Conservation (phyloP, 2,888 invertebrate genomes). For the Ethmia dodecea region DNA sequence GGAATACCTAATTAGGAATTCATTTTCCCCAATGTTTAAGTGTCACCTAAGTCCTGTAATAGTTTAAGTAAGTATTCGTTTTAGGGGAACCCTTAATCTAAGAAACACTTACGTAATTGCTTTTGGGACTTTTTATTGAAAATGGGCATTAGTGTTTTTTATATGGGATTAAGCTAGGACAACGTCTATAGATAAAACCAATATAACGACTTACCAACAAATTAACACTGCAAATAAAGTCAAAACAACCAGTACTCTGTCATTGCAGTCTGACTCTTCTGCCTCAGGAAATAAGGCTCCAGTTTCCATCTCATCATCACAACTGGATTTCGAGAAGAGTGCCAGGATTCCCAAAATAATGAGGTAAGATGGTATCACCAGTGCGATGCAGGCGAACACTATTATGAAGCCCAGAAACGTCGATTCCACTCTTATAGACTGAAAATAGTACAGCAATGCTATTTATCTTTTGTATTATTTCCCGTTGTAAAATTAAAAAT, state of each 20-base stretch:
- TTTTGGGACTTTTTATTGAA: too few species aligned
- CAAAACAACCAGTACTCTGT: constrained; percentile 49
- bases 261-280: constrained; percentile 55
- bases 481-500: too few species aligned
- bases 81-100: too few species aligned
- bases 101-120: too few species aligned
- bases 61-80: too few species aligned
- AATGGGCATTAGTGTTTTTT: too few species aligned
- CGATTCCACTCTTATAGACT: constrained; percentile 85
- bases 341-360: constrained; percentile 74
- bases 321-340: constrained; percentile 53
- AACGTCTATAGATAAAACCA: too few species aligned
- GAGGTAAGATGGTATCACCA: constrained; percentile 79
- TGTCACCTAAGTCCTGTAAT: too few species aligned
- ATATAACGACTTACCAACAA: constrained; percentile 70
- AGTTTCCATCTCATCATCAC: constrained; percentile 57
- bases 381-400: constrained; percentile 79
- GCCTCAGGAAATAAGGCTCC: constrained; percentile 56
- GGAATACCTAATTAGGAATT: too few species aligned
- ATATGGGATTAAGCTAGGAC: too few species aligned
- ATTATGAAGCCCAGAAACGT: constrained; percentile 81
- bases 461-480: too few species aligned
- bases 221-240: constrained; percentile 57
- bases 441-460: constrained; percentile 35
- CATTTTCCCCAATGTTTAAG: too few species aligned